These are phyloP conservation scores for Enteromius trimaculatus DNA, from an alignment of 2,797 vertebrate genomes.

Conservation along the genomic window DNA sequence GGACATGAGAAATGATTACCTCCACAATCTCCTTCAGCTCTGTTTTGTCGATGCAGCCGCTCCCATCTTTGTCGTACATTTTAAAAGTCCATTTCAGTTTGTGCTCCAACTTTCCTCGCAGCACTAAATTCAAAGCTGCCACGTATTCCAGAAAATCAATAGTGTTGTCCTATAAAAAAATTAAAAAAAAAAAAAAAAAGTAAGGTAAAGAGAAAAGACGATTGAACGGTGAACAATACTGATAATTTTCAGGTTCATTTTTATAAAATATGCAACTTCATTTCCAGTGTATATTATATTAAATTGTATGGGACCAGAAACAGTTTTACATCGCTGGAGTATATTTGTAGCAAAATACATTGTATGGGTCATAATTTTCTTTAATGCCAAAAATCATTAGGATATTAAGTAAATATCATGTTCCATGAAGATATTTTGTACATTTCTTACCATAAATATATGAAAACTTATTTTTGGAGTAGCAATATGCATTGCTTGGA, in stretches of 20 bases:
- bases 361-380: too few species aligned
- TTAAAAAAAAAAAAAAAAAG: neutral
- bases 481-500: too few species aligned
- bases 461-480: too few species aligned
- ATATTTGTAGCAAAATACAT: too few species aligned
- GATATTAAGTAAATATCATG: too few species aligned
- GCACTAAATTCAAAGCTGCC: conserved; percentile 92
- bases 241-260: neutral
- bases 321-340: too few species aligned
- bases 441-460: too few species aligned
- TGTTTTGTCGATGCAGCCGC: conserved; percentile 91
- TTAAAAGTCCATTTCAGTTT: conserved; percentile 98
- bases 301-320: neutral
- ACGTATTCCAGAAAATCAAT: conserved; percentile 97
- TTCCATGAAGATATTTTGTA: too few species aligned
- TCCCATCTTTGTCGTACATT: conserved; percentile 96
- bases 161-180: conserved; percentile 86
- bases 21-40: conserved; percentile 88
- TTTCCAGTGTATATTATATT: neutral
- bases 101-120: conserved; percentile 93
- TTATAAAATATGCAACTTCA: neutral
- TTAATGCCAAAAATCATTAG: too few species aligned
- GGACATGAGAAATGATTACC: conserved; percentile 65
- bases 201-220: conserved; percentile 2
- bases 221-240: neutral